Conservation (phyloP, 2,797 vertebrate genomes). For the Pristis pectinata region DNA sequence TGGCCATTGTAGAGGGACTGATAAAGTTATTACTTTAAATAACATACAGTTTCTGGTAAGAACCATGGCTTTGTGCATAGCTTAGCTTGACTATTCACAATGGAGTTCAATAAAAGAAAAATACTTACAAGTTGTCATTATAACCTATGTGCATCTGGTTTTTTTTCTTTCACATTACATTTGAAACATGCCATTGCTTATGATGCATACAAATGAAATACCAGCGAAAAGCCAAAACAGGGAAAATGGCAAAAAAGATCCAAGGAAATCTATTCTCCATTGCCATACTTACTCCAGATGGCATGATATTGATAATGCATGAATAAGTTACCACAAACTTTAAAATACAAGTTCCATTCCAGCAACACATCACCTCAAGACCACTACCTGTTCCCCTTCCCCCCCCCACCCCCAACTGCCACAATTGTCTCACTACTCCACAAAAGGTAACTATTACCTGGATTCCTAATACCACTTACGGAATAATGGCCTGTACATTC, state of each 20-base stretch:
- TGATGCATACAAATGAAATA: neutral
- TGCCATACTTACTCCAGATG: neutral
- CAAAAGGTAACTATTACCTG: neutral
- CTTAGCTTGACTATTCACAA: neutral
- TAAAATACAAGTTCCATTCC: neutral
- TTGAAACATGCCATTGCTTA: neutral
- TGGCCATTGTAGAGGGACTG: neutral
- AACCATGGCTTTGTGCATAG: neutral
- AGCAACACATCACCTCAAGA: too few species aligned
- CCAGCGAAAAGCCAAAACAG: neutral
- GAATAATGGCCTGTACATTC: neutral
- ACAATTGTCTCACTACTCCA: neutral
- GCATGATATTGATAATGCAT: too few species aligned
- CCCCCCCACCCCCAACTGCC: too few species aligned
- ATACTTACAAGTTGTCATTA: neutral
- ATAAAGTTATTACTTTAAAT: neutral
- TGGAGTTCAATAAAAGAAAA: neutral
- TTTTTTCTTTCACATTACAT: neutral
- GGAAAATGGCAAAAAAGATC: neutral
- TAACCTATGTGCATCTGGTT: neutral
- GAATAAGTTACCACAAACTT: neutral
- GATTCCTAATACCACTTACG: neutral
- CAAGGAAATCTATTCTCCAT: neutral
- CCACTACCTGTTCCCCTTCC: too few species aligned
- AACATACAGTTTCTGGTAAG: neutral